Conservation (phyloP, 2,797 vertebrate genomes). For the Tragopan temminckii region DNA sequence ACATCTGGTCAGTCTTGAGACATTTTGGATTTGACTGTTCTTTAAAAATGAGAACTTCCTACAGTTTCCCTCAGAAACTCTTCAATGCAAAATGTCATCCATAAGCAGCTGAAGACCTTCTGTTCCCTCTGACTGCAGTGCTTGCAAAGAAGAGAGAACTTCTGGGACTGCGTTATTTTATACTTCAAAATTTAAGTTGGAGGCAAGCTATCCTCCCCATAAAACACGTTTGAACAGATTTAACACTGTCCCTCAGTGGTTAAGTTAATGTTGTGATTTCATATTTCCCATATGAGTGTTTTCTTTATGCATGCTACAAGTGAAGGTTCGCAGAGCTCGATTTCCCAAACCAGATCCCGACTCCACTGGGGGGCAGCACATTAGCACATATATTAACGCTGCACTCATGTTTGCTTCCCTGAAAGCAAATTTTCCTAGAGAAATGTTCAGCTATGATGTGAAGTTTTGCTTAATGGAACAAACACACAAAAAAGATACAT, state of each 20-base stretch:
- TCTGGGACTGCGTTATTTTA: neutral
- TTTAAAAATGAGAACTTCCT: slow-evolving; percentile 7
- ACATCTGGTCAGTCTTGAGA: neutral
- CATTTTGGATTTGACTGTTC: neutral
- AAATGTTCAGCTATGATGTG: neutral
- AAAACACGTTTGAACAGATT: neutral
- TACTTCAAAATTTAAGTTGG: fast-evolving
- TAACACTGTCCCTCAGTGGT: neutral
- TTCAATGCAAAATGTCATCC: neutral
- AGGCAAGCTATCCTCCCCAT: neutral
- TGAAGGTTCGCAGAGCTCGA: neutral
- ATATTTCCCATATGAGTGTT: fast-evolving
- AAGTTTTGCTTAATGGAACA: slow-evolving; percentile 19
- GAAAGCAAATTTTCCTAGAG: neutral
- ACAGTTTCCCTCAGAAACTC: neutral
- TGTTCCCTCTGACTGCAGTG: neutral
- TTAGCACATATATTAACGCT: slow-evolving; percentile 4
- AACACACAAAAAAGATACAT: neutral
- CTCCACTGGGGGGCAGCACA: slow-evolving; percentile 50
- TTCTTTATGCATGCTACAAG: neutral
- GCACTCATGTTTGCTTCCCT: neutral
- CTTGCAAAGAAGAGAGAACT: neutral
- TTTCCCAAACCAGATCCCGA: neutral
- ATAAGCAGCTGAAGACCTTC: neutral
- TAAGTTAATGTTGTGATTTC: neutral